These are phyloP conservation scores for Meloidogyne chitwoodi DNA, from an alignment of 1,140 invertebrate species.

Conservation along the genomic window DNA sequence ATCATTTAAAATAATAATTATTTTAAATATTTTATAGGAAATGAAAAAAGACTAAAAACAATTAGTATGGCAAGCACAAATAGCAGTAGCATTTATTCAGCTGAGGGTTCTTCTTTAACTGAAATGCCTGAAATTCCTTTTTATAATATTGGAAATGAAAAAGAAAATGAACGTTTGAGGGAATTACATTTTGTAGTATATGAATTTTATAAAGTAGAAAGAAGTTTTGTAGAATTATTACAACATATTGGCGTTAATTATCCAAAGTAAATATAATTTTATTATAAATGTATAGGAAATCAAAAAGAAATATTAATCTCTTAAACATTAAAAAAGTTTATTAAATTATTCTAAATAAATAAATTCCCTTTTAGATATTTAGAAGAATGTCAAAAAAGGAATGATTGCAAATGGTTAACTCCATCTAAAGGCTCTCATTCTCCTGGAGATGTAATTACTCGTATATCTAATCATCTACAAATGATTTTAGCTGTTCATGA, in stretches of 20 bases:
- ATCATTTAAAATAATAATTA: background rate
- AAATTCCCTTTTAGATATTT: conserved; percentile 4
- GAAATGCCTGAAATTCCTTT: background rate
- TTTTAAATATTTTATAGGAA: background rate
- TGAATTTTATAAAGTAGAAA: conserved; percentile 29
- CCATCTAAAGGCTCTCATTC: background rate
- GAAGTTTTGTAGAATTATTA: conserved; percentile 22
- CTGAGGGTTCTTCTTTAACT: background rate
- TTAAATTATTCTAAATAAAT: background rate
- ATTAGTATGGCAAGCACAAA: conserved; percentile 12
- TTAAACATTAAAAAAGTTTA: too few relatives aligned
- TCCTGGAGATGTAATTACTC: conserved; percentile 21
- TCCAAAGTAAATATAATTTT: conserved; percentile 7
- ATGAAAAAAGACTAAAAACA: background rate
- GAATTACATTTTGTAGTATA: conserved; percentile 23
- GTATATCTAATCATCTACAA: conserved; percentile 24
- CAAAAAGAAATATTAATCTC: too few relatives aligned
- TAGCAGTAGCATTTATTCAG: conserved; percentile 16
- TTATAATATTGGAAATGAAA: conserved; percentile 19
- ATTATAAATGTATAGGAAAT: too few relatives aligned
- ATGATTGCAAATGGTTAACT: conserved; percentile 13
- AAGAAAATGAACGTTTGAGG: conserved; percentile 29
- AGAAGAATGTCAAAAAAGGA: conserved; percentile 15
- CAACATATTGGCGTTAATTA: conserved; percentile 25
- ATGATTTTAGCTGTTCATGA: conserved; percentile 25